Conservation (phyloP, 2,888 invertebrate genomes). For the Nesidiocoris tenuis region DNA sequence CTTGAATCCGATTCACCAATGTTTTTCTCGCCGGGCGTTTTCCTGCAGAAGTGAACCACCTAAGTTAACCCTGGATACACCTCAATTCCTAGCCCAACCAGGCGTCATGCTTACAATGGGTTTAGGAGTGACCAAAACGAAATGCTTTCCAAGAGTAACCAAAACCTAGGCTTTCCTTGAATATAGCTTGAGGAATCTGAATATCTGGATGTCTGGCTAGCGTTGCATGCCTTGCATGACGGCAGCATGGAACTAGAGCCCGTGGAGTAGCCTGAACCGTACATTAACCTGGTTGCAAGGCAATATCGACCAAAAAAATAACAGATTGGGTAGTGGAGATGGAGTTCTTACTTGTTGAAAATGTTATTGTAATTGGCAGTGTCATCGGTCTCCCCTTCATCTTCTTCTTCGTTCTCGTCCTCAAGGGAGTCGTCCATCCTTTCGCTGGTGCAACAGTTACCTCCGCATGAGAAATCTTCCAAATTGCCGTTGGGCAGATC, state of each 20-base stretch:
- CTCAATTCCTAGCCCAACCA: too few species aligned
- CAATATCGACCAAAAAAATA: too few species aligned
- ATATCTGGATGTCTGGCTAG: too few species aligned
- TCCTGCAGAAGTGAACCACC: slow-evolving; percentile 26
- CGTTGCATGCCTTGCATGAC: too few species aligned
- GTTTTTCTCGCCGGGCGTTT: slow-evolving; percentile 31
- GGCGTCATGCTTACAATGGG: too few species aligned
- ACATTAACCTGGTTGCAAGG: too few species aligned
- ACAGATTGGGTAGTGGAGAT: background rate
- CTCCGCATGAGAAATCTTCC: background rate
- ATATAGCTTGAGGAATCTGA: too few species aligned
- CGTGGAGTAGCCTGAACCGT: too few species aligned
- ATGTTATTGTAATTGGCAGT: slow-evolving; percentile 32
- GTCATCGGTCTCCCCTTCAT: slow-evolving; percentile 14
- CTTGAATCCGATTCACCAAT: slow-evolving; percentile 16
- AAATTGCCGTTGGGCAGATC: background rate
- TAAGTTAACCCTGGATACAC: background rate
- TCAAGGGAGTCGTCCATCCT: background rate
- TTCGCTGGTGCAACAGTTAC: background rate
- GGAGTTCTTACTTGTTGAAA: slow-evolving; percentile 11
- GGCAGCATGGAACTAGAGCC: too few species aligned
- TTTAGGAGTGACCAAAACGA: too few species aligned
- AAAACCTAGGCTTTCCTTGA: too few species aligned
- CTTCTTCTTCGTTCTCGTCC: slow-evolving; percentile 11
- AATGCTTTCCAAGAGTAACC: too few species aligned